A percentile compares a stretch with the other conserved stretches of the same genome.
Conservation (phyloP, 2,888 invertebrate species). For the Scaeva pyrastri region DNA sequence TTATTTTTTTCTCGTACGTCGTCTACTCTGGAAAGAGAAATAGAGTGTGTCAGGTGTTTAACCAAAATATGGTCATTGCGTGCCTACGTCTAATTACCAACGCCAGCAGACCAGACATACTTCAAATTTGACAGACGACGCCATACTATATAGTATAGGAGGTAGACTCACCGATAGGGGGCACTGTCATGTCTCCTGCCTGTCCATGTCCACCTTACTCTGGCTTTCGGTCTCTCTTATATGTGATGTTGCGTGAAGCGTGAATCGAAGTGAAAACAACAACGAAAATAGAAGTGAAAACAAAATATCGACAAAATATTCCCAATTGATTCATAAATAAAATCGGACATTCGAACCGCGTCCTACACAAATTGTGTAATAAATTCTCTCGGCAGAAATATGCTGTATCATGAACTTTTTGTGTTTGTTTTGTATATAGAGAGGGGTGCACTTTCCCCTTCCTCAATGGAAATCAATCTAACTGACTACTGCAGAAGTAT, state of each 20-base stretch:
- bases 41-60: slow-evolving; percentile 69
- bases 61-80: slow-evolving; percentile 74
- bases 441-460: slow-evolving; percentile 44
- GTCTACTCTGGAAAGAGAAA: background rate
- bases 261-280: slow-evolving; percentile 10
- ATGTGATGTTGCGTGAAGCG: slow-evolving; percentile 24
- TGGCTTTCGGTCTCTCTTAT: background rate
- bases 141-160: slow-evolving; percentile 20
- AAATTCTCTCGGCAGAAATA: slow-evolving; percentile 55
- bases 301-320: background rate
- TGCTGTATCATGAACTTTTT: slow-evolving; percentile 12
- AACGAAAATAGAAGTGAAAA: slow-evolving; percentile 4
- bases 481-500: slow-evolving; percentile 45
- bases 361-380: slow-evolving; percentile 66
- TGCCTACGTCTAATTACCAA: slow-evolving; percentile 69
- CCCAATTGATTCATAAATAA: slow-evolving; percentile 72
- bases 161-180: slow-evolving; percentile 1
- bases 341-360: slow-evolving; percentile 62
- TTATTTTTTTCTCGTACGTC: background rate
- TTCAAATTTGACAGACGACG: slow-evolving; percentile 64
- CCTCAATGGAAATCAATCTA: slow-evolving; percentile 25
- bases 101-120: slow-evolving; percentile 50
- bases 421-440: slow-evolving; percentile 30
- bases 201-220: background rate
- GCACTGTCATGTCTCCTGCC: background rate